phyloP scores from a whole-genome alignment of 2,797 vertebrate species.

The Pterois miles region DNA sequence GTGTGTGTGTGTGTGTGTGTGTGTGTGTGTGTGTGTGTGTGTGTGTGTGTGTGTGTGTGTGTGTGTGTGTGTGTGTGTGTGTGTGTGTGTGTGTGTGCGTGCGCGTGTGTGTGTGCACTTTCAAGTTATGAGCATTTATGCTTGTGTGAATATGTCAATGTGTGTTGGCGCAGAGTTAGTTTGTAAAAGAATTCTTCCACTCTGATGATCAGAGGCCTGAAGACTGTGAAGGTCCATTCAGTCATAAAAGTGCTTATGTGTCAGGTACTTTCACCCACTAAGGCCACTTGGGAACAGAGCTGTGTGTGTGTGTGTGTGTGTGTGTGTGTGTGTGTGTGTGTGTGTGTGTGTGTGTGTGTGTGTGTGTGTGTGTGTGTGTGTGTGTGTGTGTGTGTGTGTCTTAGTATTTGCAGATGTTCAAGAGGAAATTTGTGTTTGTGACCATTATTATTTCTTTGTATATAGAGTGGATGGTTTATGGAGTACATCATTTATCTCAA shows the following conservation, averaged over 20 bases:
- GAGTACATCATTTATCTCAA: not conserved
- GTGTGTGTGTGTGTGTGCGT: not conserved
- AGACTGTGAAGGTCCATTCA: constrained; percentile 41
- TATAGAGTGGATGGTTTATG: not conserved
- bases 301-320: not conserved
- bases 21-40: not conserved
- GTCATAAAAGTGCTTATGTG: constrained; percentile 61
- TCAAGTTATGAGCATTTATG: too few species aligned
- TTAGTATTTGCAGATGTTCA: not conserved
- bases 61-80: constrained; percentile 4
- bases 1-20: not conserved
- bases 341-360: not conserved
- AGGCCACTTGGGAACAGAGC: constrained; percentile 23
- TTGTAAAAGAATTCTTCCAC: constrained; percentile 56
- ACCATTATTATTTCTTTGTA: not conserved
- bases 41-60: not conserved
- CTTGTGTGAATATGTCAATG: too few species aligned
- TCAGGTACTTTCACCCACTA: constrained; percentile 53
- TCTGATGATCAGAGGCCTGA: constrained; percentile 59
- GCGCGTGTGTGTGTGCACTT: not conserved
- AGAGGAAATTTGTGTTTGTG: not conserved
- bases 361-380: not conserved
- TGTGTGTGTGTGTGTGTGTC: not conserved
- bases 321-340: not conserved
- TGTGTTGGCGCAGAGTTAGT: constrained; percentile 30